Evolutionary conservation across 2,888 invertebrate genomes (phyloP).

Genomic region (Biston stratarius): DNA sequence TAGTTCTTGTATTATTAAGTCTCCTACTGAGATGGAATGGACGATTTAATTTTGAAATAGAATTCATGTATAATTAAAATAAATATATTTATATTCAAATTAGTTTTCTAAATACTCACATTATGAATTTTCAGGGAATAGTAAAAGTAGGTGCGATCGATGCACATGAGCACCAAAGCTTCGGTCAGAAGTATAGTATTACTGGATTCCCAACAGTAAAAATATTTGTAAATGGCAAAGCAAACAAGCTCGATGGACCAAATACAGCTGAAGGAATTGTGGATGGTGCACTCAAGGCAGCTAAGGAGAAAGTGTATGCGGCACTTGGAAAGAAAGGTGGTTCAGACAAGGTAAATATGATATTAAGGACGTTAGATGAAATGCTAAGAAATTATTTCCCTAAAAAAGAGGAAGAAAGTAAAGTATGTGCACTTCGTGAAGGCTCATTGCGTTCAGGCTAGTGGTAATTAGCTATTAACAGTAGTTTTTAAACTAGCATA

Average conservation of each 20-base stretch:
- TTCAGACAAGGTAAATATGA: slow-evolving; percentile 73
- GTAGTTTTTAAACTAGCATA: not conserved
- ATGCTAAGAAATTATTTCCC: slow-evolving; percentile 43
- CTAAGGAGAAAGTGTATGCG: slow-evolving; percentile 90
- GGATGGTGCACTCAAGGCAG: slow-evolving; percentile 93
- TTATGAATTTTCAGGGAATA: slow-evolving; percentile 88
- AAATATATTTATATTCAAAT: not conserved
- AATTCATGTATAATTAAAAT: not conserved
- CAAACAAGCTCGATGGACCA: slow-evolving; percentile 2
- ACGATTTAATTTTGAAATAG: no score
- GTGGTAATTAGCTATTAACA: not conserved
- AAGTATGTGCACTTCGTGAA: not conserved
- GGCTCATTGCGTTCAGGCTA: not conserved
- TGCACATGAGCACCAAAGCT: slow-evolving; percentile 94
- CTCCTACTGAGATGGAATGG: not conserved
- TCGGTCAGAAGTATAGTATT: slow-evolving; percentile 93
- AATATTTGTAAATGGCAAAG: slow-evolving; percentile 87
- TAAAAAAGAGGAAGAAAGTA: slow-evolving; percentile 10
- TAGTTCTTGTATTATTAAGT: no score
- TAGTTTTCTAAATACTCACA: not conserved
- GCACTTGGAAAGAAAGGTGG: slow-evolving; percentile 88
- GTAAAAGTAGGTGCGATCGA: slow-evolving; percentile 98
- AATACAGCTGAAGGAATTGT: slow-evolving; percentile 92
- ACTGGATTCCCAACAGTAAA: slow-evolving; percentile 98
- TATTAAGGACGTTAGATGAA: slow-evolving; percentile 39